phyloP scores from a whole-genome alignment of 2,113 vertebrate genomes.

The Cryptomyrus ogoouensis region DNA sequence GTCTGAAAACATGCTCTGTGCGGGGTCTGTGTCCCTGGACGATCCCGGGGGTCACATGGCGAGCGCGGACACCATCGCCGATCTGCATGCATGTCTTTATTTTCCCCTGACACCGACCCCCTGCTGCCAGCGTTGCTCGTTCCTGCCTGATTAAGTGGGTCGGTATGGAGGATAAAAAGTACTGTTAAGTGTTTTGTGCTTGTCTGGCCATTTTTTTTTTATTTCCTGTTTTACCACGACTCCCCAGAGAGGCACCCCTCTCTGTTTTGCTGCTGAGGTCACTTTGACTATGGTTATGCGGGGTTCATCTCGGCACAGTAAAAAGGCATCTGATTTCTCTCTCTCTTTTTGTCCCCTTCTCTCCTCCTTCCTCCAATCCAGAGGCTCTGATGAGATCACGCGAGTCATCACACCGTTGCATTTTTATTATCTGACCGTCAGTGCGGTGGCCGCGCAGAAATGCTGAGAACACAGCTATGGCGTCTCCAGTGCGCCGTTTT shows the following conservation, averaged over 20 bases:
- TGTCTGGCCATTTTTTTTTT: not conserved
- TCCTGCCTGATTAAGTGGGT: not conserved
- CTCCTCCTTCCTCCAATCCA: conserved; percentile 20
- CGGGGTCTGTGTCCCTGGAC: not conserved
- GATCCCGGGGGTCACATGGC: conserved; percentile 2
- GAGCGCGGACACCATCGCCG: not conserved
- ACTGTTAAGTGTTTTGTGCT: not conserved
- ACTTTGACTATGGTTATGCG: conserved; percentile 5
- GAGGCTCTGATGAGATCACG: conserved; percentile 26
- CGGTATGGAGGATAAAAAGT: not conserved
- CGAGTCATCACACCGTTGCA: conserved; percentile 24
- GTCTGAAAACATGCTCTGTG: not conserved
- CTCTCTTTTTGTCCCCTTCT: not conserved
- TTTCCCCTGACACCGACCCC: not conserved
- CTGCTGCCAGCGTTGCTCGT: not conserved
- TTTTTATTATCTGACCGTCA: conserved; percentile 32
- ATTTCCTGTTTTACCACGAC: not conserved
- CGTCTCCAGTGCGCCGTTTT: not conserved
- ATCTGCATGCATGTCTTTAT: not conserved
- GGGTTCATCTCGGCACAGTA: conserved; percentile 14
- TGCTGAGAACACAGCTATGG: not conserved
- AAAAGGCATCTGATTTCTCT: conserved; percentile 10
- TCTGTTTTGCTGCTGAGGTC: conserved; percentile 15
- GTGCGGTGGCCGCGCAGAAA: not conserved
- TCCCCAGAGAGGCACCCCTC: not conserved